phyloP scores from a whole-genome alignment of 2,113 vertebrate species.

The Jaculus jaculus region DNA sequence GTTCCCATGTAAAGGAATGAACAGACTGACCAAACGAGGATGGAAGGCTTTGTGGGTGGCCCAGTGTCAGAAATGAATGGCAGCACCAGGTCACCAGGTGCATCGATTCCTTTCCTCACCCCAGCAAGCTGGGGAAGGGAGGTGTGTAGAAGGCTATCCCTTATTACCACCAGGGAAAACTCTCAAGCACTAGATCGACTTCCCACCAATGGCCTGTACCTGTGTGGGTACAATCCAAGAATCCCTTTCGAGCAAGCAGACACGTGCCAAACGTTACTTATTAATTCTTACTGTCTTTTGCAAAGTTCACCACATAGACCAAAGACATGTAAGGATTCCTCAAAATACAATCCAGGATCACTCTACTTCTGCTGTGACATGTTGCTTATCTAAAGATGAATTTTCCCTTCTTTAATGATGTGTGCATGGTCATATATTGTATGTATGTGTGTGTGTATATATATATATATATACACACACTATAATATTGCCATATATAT shows the following conservation, averaged over 20 bases:
- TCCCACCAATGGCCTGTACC: background rate
- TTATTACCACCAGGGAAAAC: background rate
- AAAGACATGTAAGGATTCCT: background rate
- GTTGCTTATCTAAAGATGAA: background rate
- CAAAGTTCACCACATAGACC: background rate
- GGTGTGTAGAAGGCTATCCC: accelerated
- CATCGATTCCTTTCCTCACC: background rate
- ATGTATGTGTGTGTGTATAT: no score
- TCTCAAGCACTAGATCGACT: background rate
- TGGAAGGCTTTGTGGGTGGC: background rate
- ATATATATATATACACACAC: no score
- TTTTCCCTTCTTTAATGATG: background rate
- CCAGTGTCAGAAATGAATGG: background rate
- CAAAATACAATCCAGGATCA: background rate
- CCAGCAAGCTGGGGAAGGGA: background rate
- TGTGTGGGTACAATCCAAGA: background rate
- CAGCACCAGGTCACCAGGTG: background rate
- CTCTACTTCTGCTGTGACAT: background rate
- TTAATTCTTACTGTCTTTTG: background rate
- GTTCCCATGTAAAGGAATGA: background rate
- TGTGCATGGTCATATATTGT: background rate
- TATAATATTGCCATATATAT: background rate
- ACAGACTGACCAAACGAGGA: background rate
- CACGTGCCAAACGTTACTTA: background rate
- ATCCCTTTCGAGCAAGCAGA: background rate